Evolutionary conservation across 2,113 vertebrate species (phyloP).

Genomic region (Okapia johnstoni): DNA sequence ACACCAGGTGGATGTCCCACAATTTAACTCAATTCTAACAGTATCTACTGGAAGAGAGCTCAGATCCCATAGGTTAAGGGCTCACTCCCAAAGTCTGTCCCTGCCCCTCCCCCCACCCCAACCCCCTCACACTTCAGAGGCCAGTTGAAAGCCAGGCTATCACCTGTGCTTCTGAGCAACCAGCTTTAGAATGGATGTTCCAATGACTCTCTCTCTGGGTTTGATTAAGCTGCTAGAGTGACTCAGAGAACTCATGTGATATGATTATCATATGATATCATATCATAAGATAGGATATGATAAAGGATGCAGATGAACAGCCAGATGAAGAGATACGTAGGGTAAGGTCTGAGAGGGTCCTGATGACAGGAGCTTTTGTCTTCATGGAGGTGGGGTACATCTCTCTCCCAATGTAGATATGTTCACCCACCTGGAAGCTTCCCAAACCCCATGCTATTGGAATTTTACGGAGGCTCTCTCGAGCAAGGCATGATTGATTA

Average conservation of each 20-base stretch:
- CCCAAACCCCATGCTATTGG: not conserved
- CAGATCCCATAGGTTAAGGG: not conserved
- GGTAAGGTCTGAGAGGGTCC: not conserved
- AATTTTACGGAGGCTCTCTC: not conserved
- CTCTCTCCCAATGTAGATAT: not conserved
- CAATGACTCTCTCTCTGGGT: not conserved
- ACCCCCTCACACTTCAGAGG: not conserved
- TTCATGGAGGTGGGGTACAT: not conserved
- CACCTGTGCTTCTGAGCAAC: not conserved
- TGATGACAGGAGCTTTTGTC: not conserved
- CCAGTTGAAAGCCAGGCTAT: not conserved
- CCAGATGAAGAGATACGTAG: not conserved
- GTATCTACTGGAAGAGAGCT: not conserved
- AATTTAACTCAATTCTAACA: not conserved
- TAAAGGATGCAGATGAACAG: not conserved
- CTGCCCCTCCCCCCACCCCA: fast-evolving
- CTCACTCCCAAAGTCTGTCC: not conserved
- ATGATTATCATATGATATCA: not conserved
- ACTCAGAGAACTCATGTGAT: not conserved
- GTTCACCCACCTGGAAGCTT: not conserved
- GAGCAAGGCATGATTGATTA: not conserved
- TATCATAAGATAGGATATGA: not conserved
- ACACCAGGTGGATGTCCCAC: not conserved
- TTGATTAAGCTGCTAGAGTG: not conserved
- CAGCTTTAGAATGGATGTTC: not conserved